A percentile compares a stretch with the other conserved stretches of the same genome.
Conservation (phyloP, 2,797 vertebrate species). For the Nothura maculosa region DNA sequence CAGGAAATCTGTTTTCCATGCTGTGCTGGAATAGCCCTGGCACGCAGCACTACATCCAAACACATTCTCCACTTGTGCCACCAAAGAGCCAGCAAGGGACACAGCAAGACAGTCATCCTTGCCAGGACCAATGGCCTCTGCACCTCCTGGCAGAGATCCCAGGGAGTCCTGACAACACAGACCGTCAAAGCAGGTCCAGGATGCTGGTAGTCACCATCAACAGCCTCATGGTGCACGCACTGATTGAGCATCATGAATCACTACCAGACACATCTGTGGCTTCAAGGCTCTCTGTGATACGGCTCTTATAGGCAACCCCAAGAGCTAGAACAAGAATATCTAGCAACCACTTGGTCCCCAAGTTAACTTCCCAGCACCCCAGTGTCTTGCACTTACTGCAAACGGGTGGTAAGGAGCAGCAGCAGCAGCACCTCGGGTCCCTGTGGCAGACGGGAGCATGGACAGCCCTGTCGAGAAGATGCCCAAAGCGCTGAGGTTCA, state of each 20-base stretch:
- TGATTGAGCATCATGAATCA: fast-evolving
- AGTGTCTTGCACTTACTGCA: slow-evolving; percentile 84
- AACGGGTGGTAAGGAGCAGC: slow-evolving; percentile 89
- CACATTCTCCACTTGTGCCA: not conserved
- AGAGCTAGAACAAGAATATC: not conserved
- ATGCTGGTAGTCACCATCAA: not conserved
- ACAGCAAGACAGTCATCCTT: not conserved
- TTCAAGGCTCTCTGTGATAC: not conserved
- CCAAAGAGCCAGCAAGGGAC: too few species aligned
- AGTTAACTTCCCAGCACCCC: fast-evolving
- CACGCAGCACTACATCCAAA: not conserved
- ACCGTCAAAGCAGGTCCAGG: not conserved
- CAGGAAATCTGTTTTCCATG: not conserved
- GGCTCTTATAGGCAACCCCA: not conserved
- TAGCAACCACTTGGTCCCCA: not conserved
- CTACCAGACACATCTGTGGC: not conserved
- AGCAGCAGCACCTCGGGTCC: slow-evolving; percentile 84
- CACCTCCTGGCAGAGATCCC: fast-evolving
- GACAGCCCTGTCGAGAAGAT: slow-evolving; percentile 94
- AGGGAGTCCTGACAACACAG: fast-evolving
- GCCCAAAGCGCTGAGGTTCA: slow-evolving; percentile 94
- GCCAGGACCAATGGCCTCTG: not conserved
- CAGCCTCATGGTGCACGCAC: not conserved
- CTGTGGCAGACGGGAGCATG: slow-evolving; percentile 85
- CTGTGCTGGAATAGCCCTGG: not conserved